Evolutionary conservation across 2,113 vertebrate species (phyloP).

Genomic region (Cinclus cinclus): DNA sequence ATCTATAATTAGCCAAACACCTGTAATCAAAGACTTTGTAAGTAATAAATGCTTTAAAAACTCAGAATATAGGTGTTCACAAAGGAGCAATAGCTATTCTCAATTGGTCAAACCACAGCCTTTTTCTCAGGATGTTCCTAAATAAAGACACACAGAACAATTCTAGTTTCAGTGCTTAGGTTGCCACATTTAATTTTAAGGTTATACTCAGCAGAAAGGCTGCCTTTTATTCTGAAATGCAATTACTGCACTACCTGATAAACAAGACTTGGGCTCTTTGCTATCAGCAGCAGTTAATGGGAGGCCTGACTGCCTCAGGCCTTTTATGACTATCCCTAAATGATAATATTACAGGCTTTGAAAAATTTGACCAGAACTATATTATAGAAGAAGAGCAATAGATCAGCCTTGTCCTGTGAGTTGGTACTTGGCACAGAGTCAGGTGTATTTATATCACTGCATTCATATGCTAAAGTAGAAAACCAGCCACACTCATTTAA

Average conservation of each 20-base stretch:
- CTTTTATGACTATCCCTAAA: not conserved
- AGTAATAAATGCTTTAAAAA: not conserved
- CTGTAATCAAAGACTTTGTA: not conserved
- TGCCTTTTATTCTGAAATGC: not conserved
- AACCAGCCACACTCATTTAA: not conserved
- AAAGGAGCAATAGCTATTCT: not conserved
- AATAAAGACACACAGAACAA: not conserved
- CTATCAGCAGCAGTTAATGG: constrained; percentile 15
- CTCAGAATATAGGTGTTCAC: not conserved
- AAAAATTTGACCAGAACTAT: not conserved
- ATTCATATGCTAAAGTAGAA: not conserved
- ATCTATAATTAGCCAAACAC: not conserved
- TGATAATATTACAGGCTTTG: not conserved
- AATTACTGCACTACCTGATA: not conserved
- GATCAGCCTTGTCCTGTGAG: not conserved
- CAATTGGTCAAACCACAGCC: not conserved
- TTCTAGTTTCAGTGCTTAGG: not conserved
- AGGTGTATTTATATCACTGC: not conserved
- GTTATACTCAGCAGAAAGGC: not conserved
- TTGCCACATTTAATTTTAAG: not conserved
- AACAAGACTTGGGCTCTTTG: not conserved
- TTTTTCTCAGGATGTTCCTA: not conserved
- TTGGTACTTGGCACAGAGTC: not conserved
- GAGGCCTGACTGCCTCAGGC: constrained; percentile 10
- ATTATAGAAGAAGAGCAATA: not conserved